Evolutionary conservation across 2,797 vertebrate species (phyloP).

Genomic region (Parauchenoglanis ngamensis): DNA sequence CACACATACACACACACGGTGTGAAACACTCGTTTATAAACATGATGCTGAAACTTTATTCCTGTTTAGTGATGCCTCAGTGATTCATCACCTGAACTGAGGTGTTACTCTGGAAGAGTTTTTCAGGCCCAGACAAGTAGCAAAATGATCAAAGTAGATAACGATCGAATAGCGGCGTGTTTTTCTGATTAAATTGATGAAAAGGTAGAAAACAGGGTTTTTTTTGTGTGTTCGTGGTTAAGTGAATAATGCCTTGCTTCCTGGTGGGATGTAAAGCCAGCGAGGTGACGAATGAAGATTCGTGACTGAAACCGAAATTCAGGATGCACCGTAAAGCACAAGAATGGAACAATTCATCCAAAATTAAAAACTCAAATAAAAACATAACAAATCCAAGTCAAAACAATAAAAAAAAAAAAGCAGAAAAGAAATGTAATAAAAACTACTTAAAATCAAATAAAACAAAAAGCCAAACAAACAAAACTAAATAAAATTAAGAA

Average conservation of each 20-base stretch:
- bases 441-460: too few relatives aligned
- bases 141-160: not conserved
- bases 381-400: too few relatives aligned
- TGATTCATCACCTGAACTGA: not conserved
- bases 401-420: not conserved
- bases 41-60: not conserved
- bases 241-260: not conserved
- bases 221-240: not conserved
- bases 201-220: not conserved
- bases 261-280: not conserved
- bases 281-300: not conserved
- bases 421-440: not conserved
- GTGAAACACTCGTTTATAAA: not conserved
- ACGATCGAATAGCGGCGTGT: too few relatives aligned
- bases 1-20: not conserved
- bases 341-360: not conserved
- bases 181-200: not conserved
- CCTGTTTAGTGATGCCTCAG: not conserved
- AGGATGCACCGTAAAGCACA: not conserved
- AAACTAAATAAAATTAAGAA: not conserved
- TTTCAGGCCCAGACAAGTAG: not conserved
- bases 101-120: not conserved
- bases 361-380: not conserved
- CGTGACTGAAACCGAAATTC: not conserved
- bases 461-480: not conserved